Conservation (phyloP, 2,888 invertebrate genomes). For the Stenurella melanura region DNA sequence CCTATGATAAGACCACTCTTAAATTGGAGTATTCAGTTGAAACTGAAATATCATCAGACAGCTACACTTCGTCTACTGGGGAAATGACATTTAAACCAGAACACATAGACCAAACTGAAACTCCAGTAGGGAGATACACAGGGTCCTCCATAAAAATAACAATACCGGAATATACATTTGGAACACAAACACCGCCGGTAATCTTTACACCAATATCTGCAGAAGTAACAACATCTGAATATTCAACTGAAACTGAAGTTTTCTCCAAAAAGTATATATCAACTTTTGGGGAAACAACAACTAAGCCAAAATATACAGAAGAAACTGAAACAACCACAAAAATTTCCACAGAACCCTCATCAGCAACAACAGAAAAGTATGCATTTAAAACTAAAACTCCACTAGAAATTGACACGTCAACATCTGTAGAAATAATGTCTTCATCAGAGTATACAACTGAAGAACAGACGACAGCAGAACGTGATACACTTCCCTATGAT, state of each 20-base stretch:
- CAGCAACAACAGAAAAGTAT: too few relatives aligned
- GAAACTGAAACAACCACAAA: neutral
- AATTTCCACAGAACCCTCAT: too few relatives aligned
- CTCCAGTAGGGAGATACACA: neutral
- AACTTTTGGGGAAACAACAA: neutral
- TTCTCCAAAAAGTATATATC: neutral
- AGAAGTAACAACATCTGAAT: neutral
- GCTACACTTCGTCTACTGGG: neutral
- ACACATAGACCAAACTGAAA: neutral
- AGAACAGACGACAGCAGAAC: neutral
- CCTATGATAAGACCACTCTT: neutral
- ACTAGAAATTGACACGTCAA: too few relatives aligned
- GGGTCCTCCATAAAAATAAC: neutral
- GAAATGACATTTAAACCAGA: neutral
- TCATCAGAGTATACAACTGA: neutral
- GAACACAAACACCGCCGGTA: neutral
- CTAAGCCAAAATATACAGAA: conserved; percentile 8
- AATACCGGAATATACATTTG: neutral
- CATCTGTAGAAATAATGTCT: neutral
- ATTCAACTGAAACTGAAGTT: neutral
- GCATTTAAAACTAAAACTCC: too few relatives aligned
- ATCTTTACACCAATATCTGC: neutral
- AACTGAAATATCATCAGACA: conserved; percentile 5
- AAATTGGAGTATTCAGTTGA: neutral
- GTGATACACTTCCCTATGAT: neutral